Conservation (phyloP, 2,113 vertebrate species). For the Tetrax tetrax region DNA sequence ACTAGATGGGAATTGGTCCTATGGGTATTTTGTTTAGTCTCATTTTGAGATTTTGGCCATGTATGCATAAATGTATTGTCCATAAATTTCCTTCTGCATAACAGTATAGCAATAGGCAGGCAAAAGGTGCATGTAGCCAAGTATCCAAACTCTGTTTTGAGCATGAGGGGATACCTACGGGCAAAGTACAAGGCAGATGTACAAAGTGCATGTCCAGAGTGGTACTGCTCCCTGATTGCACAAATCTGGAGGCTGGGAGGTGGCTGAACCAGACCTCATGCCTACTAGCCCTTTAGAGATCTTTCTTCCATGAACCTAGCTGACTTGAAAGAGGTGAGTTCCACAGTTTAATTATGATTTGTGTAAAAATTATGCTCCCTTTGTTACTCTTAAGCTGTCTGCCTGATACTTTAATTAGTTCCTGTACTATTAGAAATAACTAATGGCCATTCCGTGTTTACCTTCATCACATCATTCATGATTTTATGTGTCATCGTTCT, state of each 20-base stretch:
- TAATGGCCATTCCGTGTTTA: neutral
- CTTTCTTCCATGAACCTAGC: neutral
- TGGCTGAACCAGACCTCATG: neutral
- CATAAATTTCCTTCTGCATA: neutral
- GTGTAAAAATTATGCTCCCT: neutral
- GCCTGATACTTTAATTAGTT: constrained; percentile 18
- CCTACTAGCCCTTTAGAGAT: neutral
- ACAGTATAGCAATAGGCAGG: neutral
- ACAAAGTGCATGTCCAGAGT: neutral
- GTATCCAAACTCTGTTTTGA: neutral
- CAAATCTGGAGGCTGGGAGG: neutral
- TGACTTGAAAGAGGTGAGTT: neutral
- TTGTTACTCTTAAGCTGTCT: neutral
- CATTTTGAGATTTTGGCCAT: neutral
- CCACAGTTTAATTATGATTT: neutral
- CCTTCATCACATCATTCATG: neutral
- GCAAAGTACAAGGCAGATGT: neutral
- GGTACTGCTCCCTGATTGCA: neutral
- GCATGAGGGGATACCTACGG: neutral
- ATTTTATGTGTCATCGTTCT: neutral
- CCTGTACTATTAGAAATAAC: neutral
- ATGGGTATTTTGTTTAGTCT: neutral
- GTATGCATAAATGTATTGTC: neutral
- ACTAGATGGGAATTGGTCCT: neutral
- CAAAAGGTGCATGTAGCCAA: neutral